Evolutionary conservation across 2,888 invertebrate species (phyloP).

Genomic region (Blomia tropicalis): DNA sequence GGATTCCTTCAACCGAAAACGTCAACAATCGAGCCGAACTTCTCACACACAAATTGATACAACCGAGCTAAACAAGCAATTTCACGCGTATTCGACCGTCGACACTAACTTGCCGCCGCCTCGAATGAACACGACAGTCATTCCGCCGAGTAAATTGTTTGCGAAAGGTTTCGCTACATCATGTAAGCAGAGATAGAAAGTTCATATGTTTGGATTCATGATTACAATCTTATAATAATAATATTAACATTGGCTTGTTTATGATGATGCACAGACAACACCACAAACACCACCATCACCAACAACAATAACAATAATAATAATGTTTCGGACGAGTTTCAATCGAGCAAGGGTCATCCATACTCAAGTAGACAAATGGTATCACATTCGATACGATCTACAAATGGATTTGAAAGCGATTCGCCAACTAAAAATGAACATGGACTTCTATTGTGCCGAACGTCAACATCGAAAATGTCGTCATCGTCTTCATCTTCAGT

Average conservation of each 20-base stretch:
- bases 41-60: no score
- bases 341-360: no score
- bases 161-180: constrained; percentile 12
- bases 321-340: no score
- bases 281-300: no score
- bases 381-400: not conserved
- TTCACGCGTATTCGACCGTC: not conserved
- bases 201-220: not conserved
- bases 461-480: not conserved
- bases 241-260: no score
- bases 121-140: constrained; percentile 10
- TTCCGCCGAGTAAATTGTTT: constrained; percentile 21
- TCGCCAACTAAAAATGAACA: not conserved
- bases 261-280: no score
- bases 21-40: no score
- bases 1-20: no score
- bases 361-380: no score
- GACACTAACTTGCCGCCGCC: not conserved
- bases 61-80: not conserved
- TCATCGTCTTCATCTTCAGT: not conserved
- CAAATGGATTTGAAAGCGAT: not conserved
- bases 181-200: not conserved
- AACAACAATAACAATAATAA: no score
- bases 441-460: not conserved
- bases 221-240: no score